Percentiles rank a stretch among this genome's conserved stretches.
phyloP scores from a whole-genome alignment of 2,113 vertebrate genomes.

The Castor canadensis region DNA sequence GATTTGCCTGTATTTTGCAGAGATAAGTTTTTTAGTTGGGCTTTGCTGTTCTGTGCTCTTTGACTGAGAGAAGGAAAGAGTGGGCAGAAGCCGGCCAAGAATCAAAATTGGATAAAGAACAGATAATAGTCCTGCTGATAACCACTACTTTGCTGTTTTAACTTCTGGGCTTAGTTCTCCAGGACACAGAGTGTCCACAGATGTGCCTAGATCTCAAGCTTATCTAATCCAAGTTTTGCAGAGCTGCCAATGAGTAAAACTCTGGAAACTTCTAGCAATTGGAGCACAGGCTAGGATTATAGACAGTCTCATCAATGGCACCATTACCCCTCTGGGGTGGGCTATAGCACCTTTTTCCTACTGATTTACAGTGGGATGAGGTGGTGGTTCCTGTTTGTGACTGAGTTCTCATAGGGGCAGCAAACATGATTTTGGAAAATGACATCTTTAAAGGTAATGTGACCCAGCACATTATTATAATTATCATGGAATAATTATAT shows the following conservation, averaged over 20 bases:
- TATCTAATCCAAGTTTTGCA: neutral
- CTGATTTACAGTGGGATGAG: accelerated
- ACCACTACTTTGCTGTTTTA: neutral
- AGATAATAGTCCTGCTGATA: neutral
- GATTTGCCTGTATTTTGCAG: neutral
- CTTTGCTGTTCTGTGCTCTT: neutral
- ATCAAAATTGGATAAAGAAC: neutral
- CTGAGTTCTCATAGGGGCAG: neutral
- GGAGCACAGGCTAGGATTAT: neutral
- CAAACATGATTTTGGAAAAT: neutral
- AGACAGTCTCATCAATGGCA: accelerated
- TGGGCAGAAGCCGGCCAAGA: neutral
- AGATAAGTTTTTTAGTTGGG: neutral
- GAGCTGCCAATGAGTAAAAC: neutral
- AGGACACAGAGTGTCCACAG: neutral
- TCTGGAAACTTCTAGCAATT: neutral
- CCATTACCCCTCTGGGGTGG: accelerated
- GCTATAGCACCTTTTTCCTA: accelerated
- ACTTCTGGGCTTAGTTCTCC: neutral
- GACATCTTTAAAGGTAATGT: neutral
- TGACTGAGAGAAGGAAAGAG: constrained; percentile 1
- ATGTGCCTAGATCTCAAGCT: neutral
- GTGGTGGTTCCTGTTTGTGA: accelerated
- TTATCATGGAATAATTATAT: neutral
- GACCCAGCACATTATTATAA: neutral